Conservation (phyloP, 2,113 vertebrate species). For the Bombycilla garrulus region DNA sequence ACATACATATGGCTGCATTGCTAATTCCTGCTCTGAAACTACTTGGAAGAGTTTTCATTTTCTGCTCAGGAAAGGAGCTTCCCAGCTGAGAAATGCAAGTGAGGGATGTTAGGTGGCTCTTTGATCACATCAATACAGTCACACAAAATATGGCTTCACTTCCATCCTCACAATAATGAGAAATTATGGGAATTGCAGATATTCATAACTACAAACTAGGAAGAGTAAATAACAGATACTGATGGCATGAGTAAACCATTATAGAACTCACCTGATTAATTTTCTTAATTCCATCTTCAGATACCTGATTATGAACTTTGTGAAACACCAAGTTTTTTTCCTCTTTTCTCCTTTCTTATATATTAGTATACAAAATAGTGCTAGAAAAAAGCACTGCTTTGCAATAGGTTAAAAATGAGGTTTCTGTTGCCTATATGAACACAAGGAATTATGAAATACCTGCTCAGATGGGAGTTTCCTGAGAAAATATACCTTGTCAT, state of each 20-base stretch:
- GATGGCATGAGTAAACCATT: not conserved
- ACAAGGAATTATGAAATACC: not conserved
- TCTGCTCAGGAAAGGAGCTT: not conserved
- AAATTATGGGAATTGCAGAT: not conserved
- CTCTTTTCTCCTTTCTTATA: not conserved
- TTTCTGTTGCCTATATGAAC: not conserved
- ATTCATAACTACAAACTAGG: not conserved
- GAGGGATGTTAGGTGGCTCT: not conserved
- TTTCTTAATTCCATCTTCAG: not conserved
- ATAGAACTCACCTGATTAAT: not conserved
- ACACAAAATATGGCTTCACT: not conserved
- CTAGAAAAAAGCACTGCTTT: not conserved
- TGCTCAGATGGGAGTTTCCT: not conserved
- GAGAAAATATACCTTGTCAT: not conserved
- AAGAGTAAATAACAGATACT: not conserved
- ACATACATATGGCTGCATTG: not conserved
- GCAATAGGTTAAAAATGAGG: not conserved
- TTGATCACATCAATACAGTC: not conserved
- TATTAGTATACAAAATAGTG: fast-evolving
- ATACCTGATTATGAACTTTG: not conserved
- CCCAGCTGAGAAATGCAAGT: not conserved
- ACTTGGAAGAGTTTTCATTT: not conserved
- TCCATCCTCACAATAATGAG: not conserved
- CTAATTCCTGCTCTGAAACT: not conserved
- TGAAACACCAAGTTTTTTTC: not conserved